These are phyloP conservation scores for Clostera curtula DNA, from an alignment of 2,888 invertebrate species.

Conservation along the genomic window DNA sequence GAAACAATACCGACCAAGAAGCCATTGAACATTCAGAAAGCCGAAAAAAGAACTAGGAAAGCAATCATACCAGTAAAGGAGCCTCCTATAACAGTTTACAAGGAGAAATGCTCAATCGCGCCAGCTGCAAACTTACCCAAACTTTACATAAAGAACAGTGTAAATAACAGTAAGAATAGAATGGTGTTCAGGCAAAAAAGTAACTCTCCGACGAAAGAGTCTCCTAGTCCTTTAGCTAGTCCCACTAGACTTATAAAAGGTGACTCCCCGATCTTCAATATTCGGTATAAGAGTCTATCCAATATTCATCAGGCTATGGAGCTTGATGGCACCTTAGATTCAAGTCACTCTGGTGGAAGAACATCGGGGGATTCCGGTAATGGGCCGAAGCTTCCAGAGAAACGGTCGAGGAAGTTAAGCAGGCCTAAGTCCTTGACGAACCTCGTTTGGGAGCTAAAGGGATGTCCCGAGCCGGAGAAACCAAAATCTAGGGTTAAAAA, in stretches of 20 bases:
- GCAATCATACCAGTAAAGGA: conserved; percentile 76
- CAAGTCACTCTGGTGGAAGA: conserved; percentile 90
- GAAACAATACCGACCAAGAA: conserved; percentile 93
- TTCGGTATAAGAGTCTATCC: conserved; percentile 80
- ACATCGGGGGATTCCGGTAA: conserved; percentile 89
- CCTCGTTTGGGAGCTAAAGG: conserved; percentile 86
- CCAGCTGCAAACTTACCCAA: conserved; percentile 78
- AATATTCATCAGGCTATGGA: conserved; percentile 85
- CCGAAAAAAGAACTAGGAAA: conserved; percentile 85
- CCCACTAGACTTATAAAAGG: conserved; percentile 75
- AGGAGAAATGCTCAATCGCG: conserved; percentile 75
- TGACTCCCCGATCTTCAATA: conserved; percentile 85
- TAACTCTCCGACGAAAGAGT: conserved; percentile 82
- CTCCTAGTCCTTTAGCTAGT: conserved; percentile 77
- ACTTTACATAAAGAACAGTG: conserved; percentile 85
- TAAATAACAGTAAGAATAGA: conserved; percentile 78
- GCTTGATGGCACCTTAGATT: conserved; percentile 89
- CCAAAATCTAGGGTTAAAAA: conserved; percentile 68
- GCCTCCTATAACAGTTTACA: conserved; percentile 68
- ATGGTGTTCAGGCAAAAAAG: conserved; percentile 81
- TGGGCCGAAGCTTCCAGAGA: conserved; percentile 86
- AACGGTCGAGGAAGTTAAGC: conserved; percentile 85
- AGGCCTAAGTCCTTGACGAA: conserved; percentile 91
- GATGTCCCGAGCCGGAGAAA: conserved; percentile 62
- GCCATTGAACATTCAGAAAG: conserved; percentile 70